Evolutionary conservation across 2,113 vertebrate species (phyloP).

Genomic region (Phyllostomus hastatus): DNA sequence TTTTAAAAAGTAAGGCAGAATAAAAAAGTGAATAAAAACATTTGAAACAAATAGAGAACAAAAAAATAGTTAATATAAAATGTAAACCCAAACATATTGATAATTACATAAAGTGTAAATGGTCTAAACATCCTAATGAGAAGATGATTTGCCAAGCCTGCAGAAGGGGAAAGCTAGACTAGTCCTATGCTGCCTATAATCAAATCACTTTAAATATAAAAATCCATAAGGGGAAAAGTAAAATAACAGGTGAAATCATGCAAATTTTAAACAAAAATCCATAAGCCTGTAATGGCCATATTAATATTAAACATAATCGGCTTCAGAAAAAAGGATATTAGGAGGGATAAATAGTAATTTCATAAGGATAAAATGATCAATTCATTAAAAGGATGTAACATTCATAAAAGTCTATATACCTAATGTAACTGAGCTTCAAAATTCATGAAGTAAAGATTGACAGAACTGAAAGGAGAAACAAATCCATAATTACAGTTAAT

Average conservation of each 20-base stretch:
- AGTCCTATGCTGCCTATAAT: background rate
- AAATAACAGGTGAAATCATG: background rate
- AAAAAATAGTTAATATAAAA: background rate
- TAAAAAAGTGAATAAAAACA: background rate
- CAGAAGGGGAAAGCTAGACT: background rate
- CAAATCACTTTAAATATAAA: background rate
- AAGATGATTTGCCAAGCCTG: background rate
- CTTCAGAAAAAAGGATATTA: background rate
- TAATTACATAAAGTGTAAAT: background rate
- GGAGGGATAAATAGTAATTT: background rate
- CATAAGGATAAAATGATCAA: background rate
- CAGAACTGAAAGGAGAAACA: background rate
- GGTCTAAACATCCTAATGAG: background rate
- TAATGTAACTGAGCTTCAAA: background rate
- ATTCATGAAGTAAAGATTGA: background rate
- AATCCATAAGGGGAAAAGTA: background rate
- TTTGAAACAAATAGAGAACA: background rate
- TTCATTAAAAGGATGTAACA: background rate
- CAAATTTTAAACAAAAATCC: background rate
- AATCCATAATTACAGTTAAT: background rate
- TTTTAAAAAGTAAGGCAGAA: background rate
- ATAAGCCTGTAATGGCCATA: background rate
- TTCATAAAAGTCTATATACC: background rate
- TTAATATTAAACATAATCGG: background rate
- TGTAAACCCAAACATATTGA: background rate